Evolutionary conservation across 2,888 invertebrate species (phyloP), one percentile per base, ranked within the genome.

Genomic region (Archaeoteleia sp.): DNA sequence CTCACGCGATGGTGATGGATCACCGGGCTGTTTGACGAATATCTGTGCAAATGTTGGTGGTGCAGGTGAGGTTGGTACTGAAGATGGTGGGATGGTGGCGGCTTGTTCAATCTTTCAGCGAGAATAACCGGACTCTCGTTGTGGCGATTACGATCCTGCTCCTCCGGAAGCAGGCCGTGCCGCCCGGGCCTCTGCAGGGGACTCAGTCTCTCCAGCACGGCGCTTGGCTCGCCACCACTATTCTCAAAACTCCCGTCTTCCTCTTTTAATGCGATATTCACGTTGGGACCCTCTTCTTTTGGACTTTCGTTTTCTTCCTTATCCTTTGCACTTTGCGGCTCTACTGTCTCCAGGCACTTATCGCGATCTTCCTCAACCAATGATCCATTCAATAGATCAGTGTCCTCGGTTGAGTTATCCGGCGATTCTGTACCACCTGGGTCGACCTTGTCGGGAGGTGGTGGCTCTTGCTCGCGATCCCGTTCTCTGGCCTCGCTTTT

Each of bases 241-340:
- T 76, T 76, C 76, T 80, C 80, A 72, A 80, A 20, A 20, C 5
- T 20, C 20, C 20, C 5, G 3, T 20, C 83, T 87, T 86, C 86
- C 25, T 49, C 58, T 53, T 54, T 57, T 23, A 51, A 35, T 2
- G 51, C 34, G 15, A 2, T 20, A 2, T 48, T 88, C 88, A 89
- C 89, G 87, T 89, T 89, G 86, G 89, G 89, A 87, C 89, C 89
- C 83, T 89, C 89, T 88, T 89, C 89, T 86, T 89, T 89, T 86
- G 88, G 88, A 87, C 86, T 87, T 86, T 87, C 86, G 84, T 83
- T 86, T 80, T 65, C 54, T 32, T 49, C 37, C 45, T 35, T 17
- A 10, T 32, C 46, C 23, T 46, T 66, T 65, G 60, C 25, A 37
- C 53, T 51, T n/a, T 54, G 42, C 25, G 25, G 60, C 53, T 35